phyloP scores from a whole-genome alignment of 2,797 vertebrate species.

The Urosaurus nigricauda region DNA sequence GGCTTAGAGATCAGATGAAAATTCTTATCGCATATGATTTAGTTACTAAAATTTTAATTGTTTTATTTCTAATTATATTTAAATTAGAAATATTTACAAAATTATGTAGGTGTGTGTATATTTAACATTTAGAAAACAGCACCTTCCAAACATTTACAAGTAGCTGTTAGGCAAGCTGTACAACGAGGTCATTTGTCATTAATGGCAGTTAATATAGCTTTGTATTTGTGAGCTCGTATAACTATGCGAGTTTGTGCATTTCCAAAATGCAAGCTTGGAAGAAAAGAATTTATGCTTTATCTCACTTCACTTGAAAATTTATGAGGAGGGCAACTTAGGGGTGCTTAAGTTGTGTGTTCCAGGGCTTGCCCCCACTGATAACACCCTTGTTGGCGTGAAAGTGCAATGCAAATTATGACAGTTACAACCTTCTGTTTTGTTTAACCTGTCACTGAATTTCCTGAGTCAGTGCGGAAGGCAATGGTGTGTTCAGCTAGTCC shows the following conservation, averaged over 20 bases:
- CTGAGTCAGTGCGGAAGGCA: constrained; percentile 84
- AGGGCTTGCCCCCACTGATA: constrained; percentile 89
- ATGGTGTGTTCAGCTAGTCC: constrained; percentile 84
- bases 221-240: constrained; percentile 53
- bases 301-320: constrained; percentile 85
- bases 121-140: accelerated
- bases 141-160: not conserved
- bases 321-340: constrained; percentile 82
- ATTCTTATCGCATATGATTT: constrained; percentile 46
- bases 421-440: constrained; percentile 91
- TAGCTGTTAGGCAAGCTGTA: constrained; percentile 40
- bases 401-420: constrained; percentile 89
- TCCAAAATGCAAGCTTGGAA: constrained; percentile 76
- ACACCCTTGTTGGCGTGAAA: constrained; percentile 89
- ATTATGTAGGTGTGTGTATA: not conserved
- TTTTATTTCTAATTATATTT: not conserved
- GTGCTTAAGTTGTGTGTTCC: constrained; percentile 84
- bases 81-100: not conserved
- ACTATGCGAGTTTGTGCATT: constrained; percentile 64
- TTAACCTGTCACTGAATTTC: constrained; percentile 89
- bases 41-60: not conserved
- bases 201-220: constrained; percentile 39
- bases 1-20: not conserved
- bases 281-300: constrained; percentile 84
- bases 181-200: constrained; percentile 56